These are phyloP conservation scores for Parus major DNA, from an alignment of 2,113 vertebrate genomes.

Conservation along the genomic window DNA sequence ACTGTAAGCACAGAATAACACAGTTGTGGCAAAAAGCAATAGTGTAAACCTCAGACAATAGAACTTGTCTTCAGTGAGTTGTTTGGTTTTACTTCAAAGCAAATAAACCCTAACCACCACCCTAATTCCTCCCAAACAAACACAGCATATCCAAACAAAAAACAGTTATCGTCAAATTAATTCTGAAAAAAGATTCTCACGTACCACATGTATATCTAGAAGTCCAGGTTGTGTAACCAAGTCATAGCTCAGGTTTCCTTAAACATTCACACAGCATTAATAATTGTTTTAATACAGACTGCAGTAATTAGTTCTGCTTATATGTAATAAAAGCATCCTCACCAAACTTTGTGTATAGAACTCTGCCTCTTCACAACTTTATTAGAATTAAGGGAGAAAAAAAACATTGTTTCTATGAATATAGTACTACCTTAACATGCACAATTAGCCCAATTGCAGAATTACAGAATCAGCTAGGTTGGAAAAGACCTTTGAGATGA, in stretches of 20 bases:
- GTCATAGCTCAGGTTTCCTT: background rate
- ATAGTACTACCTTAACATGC: background rate
- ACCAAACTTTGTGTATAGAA: background rate
- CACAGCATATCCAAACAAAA: background rate
- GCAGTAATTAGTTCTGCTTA: background rate
- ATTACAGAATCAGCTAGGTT: background rate
- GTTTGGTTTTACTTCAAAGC: background rate
- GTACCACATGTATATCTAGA: background rate
- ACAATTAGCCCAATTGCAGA: background rate
- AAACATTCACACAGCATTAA: background rate
- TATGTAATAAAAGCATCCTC: background rate
- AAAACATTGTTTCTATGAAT: background rate
- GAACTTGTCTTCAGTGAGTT: background rate
- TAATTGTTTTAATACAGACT: background rate
- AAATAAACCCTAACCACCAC: background rate
- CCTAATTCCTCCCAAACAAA: background rate
- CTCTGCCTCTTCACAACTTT: background rate
- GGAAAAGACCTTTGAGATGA: background rate
- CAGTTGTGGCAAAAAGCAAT: background rate
- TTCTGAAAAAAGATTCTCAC: background rate
- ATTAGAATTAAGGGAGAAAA: background rate
- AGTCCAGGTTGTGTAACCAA: background rate
- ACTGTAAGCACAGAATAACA: background rate
- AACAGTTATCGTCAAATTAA: background rate
- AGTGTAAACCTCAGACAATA: background rate